phyloP scores from a whole-genome alignment of 2,797 vertebrate species.

The Odontamblyopus rebecca region DNA sequence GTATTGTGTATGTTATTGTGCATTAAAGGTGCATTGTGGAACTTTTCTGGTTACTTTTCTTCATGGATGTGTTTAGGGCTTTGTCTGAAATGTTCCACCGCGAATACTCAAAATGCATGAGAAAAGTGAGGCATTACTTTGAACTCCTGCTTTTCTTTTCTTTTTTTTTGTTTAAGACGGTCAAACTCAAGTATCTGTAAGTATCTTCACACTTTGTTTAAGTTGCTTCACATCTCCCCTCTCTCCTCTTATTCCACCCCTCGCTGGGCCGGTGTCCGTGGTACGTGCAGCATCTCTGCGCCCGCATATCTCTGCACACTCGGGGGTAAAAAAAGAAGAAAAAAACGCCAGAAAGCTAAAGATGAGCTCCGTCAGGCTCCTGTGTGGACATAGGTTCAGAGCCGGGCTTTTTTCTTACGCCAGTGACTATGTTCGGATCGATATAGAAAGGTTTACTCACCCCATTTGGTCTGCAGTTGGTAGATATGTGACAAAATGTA shows the following conservation, averaged over 20 bases:
- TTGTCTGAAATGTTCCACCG: too few species aligned
- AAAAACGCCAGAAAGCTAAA: slow-evolving; percentile 18
- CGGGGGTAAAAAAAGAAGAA: slow-evolving; percentile 5
- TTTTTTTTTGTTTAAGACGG: neutral
- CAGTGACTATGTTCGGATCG: neutral
- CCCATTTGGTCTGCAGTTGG: slow-evolving; percentile 1
- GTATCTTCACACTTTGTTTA: slow-evolving; percentile 25
- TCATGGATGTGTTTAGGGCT: too few species aligned
- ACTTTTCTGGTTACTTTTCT: too few species aligned
- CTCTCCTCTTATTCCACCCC: slow-evolving; percentile 18
- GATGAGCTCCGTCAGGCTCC: slow-evolving; percentile 16
- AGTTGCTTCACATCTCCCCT: slow-evolving; percentile 1
- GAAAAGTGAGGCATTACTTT: too few species aligned
- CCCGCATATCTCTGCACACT: slow-evolving; percentile 38
- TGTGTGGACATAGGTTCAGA: neutral
- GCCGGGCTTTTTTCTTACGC: neutral
- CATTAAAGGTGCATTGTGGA: neutral
- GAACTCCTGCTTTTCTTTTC: neutral
- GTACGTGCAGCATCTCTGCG: slow-evolving; percentile 23
- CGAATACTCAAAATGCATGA: too few species aligned
- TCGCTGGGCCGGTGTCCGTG: slow-evolving; percentile 32
- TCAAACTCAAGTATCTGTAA: slow-evolving; percentile 5
- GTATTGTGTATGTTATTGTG: neutral
- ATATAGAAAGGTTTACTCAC: slow-evolving; percentile 4
- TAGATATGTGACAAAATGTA: too few species aligned